Base-by-base conservation (phyloP, 2,113 vertebrate genomes). In the Uria lomvia region DNA sequence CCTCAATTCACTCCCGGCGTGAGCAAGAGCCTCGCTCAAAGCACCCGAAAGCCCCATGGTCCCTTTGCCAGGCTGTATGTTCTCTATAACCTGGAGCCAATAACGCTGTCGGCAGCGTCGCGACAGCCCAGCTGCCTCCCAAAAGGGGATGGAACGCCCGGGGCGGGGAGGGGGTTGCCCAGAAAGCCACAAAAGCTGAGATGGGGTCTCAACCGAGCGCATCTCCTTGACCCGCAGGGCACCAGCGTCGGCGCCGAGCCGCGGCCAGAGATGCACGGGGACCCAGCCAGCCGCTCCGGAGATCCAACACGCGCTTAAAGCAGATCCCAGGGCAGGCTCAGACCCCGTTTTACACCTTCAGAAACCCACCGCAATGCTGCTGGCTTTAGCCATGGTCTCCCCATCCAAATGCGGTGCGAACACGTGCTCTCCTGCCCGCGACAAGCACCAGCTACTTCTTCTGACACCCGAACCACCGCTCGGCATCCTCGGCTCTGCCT, bases 401-500 rank as follows among this genome's bases (percentile, higher is more conserved):
- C 38, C 36, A 8, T 68, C 73, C 0, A 2, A 85, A 92, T 8
- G 75, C 36, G 10, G 26, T 9, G 32, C 21, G 50, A 78, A 5
- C 4, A 21, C 50, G 8, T 2, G 24, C 63, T 38, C 62, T 85
- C 40, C 81, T 74, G 53, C 56, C 63, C 45, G 8, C 16, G 2
- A n/a, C 26, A 55, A 94, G 90, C 94, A 82, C 60, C 85, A 73
- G 91, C 94, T 82, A 60, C 68, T 49, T 15, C 68, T 49, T 15
- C 85, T 15, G 20, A 72, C 89, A 93, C 90, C 89, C 92, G 81
- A 65, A 88, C 74, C 88, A 80, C 81, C 1, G 0, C 91, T 88
- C 73, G 29, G 88, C 94, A 94, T 42, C 94, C 83, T 86, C 96
- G 58, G 8, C 86, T 66, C 96, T 67, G 94, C 85, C 93, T 95